Base-by-base conservation (phyloP, 2,797 vertebrate genomes). In the Myotis planiceps region DNA sequence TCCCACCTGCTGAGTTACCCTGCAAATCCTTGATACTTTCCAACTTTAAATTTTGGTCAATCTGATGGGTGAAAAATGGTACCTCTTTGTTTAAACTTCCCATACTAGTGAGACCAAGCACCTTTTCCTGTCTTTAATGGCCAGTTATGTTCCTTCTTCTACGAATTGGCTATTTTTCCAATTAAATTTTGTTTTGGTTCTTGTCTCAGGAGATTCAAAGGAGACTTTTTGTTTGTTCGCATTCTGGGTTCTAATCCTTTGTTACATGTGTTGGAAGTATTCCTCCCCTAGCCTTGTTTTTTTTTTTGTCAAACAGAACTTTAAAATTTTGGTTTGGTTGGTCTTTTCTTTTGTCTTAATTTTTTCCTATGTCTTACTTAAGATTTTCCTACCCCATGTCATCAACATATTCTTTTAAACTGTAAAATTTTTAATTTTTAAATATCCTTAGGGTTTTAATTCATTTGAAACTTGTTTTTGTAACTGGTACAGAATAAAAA, bases 71-170 rank as follows among this genome's bases (percentile, higher is more conserved):
- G 49, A 75, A 91, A 68, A 66, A 91, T 58, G 29, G 69, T 42
- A 92, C 16, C 3, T 68, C 39, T 65, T 82, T 69, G 60, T 60
- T 92, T 82, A 69, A 55, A 66, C 53, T 53, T 69, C 25, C 49
- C 45, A 18, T 58, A 49, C 79, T 34, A 39, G 32, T 47, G 55
- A 94, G 39, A 23, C 58, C 49, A 66, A 75, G 37, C 55, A 55
- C 15, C 5, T 45, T 85, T 72, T 55, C 21, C 32, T 7, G 55
- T 58, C 37, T 86, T 78, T 75, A 47, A 42, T 42, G 27, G 32
- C 27, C 58, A 75, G 13, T 95, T 91, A 86, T 81, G 16, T 87
- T 87, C 58, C 25, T 79, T 90, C 79, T 65, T 65, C 69, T 82
- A 68, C 81, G 49, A 78, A 55, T 34, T 55, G 49, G 12, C 16